These are phyloP conservation scores for Aspiorhynchus laticeps DNA, from an alignment of 2,113 vertebrate species.

Conservation along the genomic window DNA sequence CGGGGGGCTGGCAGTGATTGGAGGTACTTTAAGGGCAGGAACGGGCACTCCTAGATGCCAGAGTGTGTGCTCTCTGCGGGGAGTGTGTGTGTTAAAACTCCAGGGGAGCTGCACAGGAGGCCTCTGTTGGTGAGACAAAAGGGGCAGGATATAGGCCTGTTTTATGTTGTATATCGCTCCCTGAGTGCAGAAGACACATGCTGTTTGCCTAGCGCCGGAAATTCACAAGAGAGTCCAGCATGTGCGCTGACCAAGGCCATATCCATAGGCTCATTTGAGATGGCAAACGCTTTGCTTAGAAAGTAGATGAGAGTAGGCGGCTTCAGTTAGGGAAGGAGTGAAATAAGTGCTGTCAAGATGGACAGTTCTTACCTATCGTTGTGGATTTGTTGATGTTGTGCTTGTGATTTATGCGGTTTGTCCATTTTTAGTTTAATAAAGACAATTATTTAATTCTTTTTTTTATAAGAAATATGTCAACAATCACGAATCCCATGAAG, in stretches of 20 bases:
- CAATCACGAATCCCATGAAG: too few relatives aligned
- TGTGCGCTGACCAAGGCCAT: neutral
- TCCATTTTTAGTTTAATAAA: too few relatives aligned
- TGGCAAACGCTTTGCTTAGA: too few relatives aligned
- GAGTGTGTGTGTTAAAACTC: neutral
- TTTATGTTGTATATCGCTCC: constrained; percentile 29
- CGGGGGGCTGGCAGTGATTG: neutral
- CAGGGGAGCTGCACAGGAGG: neutral
- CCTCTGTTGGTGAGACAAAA: neutral
- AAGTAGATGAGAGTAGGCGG: too few relatives aligned
- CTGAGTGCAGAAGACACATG: constrained; percentile 26
- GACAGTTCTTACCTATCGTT: too few relatives aligned
- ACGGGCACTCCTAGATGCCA: neutral
- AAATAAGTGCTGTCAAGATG: too few relatives aligned
- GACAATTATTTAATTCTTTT: too few relatives aligned
- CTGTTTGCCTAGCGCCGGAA: neutral
- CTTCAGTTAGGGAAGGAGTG: too few relatives aligned
- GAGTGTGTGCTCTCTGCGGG: constrained; percentile 4
- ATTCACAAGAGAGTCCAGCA: constrained; percentile 9
- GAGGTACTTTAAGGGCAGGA: constrained; percentile 41
- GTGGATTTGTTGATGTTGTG: too few relatives aligned
- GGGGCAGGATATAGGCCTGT: neutral
- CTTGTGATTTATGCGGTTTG: too few relatives aligned
- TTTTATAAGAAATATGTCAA: too few relatives aligned
- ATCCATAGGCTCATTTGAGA: too few relatives aligned